A percentile compares a stretch with the other conserved stretches of the same genome.
phyloP scores from a whole-genome alignment of 2,888 invertebrate genomes.

The Graphium colonna region DNA sequence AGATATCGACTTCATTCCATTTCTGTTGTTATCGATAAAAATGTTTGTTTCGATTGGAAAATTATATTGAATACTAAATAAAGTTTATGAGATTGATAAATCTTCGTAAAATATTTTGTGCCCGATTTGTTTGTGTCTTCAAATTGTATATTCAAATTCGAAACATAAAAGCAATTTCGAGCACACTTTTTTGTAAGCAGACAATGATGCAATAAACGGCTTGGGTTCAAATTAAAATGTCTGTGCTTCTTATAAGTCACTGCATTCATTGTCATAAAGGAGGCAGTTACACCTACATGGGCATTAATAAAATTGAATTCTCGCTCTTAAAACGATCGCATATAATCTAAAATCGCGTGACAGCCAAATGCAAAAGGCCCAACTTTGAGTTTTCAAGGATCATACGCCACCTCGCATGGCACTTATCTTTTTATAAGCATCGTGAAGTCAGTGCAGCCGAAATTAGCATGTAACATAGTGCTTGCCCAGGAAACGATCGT shows the following conservation, averaged over 20 bases:
- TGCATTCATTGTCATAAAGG: constrained; percentile 19
- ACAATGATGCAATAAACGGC: constrained; percentile 15
- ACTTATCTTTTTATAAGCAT: constrained; percentile 33
- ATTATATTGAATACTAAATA: no score
- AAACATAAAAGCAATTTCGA: neutral
- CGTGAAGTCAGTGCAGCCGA: constrained; percentile 26
- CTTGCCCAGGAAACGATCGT: constrained; percentile 48
- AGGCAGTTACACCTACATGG: constrained; percentile 14
- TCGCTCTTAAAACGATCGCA: constrained; percentile 14
- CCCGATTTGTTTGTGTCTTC: no score
- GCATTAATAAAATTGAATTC: constrained; percentile 10
- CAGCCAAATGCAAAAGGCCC: constrained; percentile 2
- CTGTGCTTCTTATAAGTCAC: constrained; percentile 16
- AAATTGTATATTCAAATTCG: neutral
- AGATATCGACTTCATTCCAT: neutral
- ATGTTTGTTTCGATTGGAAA: no score
- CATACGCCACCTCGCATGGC: constrained; percentile 30
- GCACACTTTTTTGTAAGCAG: constrained; percentile 7
- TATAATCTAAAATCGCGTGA: constrained; percentile 14
- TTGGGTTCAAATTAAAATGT: constrained; percentile 16
- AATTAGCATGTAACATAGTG: constrained; percentile 53
- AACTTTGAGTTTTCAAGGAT: constrained; percentile 17
- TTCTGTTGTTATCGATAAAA: neutral
- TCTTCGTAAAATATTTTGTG: no score
- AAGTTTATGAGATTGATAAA: no score